These are phyloP conservation scores for Heliopora coerulea DNA, from an alignment of 92 coral and sea anemone species.

Conservation along the genomic window DNA sequence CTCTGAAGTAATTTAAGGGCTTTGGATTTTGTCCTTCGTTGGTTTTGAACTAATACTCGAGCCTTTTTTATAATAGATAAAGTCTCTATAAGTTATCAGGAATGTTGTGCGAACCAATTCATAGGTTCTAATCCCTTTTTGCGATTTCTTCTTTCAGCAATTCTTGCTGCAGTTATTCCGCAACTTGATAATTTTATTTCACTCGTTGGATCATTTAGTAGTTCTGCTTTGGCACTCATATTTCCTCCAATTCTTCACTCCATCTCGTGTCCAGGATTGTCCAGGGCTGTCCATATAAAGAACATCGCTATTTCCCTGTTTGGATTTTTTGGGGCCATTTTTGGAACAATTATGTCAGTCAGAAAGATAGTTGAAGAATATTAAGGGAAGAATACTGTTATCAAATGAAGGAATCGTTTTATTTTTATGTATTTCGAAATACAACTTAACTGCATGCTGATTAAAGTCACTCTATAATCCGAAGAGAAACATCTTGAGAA, in stretches of 20 bases:
- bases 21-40: too few species aligned
- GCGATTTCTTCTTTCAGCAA: slow-evolving; percentile 41
- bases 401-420: neutral
- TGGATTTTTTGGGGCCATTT: slow-evolving; percentile 68
- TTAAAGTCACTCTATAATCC: too few species aligned
- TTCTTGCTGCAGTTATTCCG: slow-evolving; percentile 75
- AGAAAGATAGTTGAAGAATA: slow-evolving; percentile 43
- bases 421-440: too few species aligned
- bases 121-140: too few species aligned
- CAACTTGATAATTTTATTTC: slow-evolving; percentile 86
- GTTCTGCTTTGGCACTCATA: slow-evolving; percentile 77
- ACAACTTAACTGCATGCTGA: too few species aligned
- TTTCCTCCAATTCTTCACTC: slow-evolving; percentile 85
- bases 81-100: too few species aligned
- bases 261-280: slow-evolving; percentile 56
- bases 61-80: too few species aligned
- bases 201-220: slow-evolving; percentile 81
- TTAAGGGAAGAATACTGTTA: neutral
- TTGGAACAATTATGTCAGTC: slow-evolving; percentile 72
- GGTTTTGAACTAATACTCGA: too few species aligned
- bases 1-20: too few species aligned
- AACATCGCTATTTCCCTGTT: slow-evolving; percentile 67
- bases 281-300: slow-evolving; percentile 46
- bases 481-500: too few species aligned
- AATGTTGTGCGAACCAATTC: too few species aligned